phyloP scores from a whole-genome alignment of 92 coral and sea anemone genomes.

The Muricea muricata region DNA sequence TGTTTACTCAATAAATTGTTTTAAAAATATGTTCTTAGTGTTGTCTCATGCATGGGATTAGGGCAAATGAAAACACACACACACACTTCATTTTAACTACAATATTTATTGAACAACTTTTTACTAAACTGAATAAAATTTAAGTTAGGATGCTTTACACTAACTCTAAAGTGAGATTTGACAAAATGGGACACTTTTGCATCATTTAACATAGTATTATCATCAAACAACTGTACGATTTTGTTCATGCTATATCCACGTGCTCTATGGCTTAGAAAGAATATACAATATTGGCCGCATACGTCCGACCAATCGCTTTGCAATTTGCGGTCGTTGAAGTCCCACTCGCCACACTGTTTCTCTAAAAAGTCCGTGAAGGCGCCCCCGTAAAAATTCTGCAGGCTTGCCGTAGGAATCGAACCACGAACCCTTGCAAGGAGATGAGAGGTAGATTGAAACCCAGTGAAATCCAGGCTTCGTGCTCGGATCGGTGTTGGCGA shows the following conservation, averaged over 20 bases:
- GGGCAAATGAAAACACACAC: neutral
- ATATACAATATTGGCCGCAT: conserved; percentile 73
- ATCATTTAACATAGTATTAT: conserved; percentile 56
- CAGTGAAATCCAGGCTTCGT: neutral
- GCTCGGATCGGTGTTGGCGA: conserved; percentile 6
- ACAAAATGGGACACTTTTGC: conserved; percentile 60
- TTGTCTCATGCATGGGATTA: no score
- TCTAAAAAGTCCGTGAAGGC: neutral
- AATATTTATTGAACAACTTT: neutral
- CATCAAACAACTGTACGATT: conserved; percentile 53
- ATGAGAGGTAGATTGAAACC: neutral
- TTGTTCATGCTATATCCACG: conserved; percentile 43
- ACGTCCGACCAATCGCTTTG: conserved; percentile 66
- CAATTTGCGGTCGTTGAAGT: conserved; percentile 43
- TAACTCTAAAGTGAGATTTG: neutral
- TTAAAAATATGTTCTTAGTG: no score
- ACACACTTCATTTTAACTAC: neutral
- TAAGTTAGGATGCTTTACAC: neutral
- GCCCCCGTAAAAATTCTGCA: neutral
- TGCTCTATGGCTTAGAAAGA: conserved; percentile 48
- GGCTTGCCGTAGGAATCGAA: neutral
- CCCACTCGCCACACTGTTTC: neutral
- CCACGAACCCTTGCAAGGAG: neutral
- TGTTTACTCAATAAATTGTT: neutral
- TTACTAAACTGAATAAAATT: neutral